These are phyloP conservation scores for Lamprotornis superbus DNA, from an alignment of 2,113 vertebrate genomes.

Conservation along the genomic window DNA sequence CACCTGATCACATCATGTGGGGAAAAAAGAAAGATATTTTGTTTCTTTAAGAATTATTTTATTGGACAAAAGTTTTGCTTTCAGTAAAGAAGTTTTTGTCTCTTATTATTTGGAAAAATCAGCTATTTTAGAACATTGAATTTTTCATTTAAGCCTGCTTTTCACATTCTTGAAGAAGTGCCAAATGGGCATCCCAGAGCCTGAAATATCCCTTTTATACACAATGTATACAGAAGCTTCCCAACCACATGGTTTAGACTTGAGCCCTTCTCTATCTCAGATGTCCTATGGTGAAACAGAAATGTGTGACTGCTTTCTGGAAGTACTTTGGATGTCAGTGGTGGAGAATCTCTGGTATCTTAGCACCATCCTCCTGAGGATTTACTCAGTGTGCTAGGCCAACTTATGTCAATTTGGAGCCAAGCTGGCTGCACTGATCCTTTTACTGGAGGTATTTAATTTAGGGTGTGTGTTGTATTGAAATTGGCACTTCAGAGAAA, in stretches of 20 bases:
- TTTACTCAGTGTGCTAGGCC: neutral
- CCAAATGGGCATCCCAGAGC: neutral
- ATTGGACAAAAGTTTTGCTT: neutral
- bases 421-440: neutral
- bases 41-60: neutral
- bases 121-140: neutral
- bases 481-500: neutral
- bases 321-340: neutral
- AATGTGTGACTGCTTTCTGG: neutral
- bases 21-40: neutral
- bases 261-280: neutral
- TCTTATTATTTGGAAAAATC: neutral
- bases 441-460: neutral
- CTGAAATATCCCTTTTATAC: neutral
- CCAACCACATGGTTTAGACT: neutral
- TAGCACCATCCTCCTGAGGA: neutral
- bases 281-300: neutral
- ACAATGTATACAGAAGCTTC: neutral
- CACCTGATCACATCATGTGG: neutral
- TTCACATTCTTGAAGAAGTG: constrained; percentile 36
- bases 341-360: neutral
- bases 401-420: neutral
- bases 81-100: neutral
- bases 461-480: accelerated
- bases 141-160: neutral